Evolutionary conservation across 2,888 invertebrate genomes (phyloP).

Genomic region (Thera obeliscata): DNA sequence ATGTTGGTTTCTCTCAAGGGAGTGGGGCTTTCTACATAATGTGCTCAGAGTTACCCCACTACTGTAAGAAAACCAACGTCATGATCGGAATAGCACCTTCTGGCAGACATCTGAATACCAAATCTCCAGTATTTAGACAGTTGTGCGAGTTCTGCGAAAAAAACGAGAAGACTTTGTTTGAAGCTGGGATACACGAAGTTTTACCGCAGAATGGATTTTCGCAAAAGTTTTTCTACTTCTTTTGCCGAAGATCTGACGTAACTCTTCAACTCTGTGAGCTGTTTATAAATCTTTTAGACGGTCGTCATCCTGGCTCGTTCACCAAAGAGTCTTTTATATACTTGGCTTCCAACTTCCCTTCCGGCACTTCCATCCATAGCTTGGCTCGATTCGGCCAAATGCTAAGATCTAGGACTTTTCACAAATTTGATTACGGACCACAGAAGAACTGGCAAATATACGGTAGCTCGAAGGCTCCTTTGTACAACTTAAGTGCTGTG

Average conservation of each 20-base stretch:
- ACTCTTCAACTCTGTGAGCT: constrained; percentile 51
- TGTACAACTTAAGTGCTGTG: constrained; percentile 58
- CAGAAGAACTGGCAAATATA: constrained; percentile 56
- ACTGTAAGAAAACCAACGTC: constrained; percentile 85
- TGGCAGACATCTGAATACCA: constrained; percentile 70
- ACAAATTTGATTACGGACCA: constrained; percentile 65
- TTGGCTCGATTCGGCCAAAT: constrained; percentile 65
- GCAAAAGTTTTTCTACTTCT: constrained; percentile 54
- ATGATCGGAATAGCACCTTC: constrained; percentile 87
- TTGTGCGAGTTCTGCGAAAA: constrained; percentile 35
- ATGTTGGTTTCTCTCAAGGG: constrained; percentile 91
- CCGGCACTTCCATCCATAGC: constrained; percentile 61
- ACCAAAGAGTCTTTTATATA: constrained; percentile 46
- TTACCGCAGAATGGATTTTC: constrained; percentile 52
- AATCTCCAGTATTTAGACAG: constrained; percentile 50
- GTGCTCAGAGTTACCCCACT: constrained; percentile 86
- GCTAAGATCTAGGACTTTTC: constrained; percentile 46
- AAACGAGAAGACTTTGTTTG: constrained; percentile 44
- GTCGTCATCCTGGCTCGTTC: constrained; percentile 58
- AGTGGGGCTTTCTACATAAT: constrained; percentile 87
- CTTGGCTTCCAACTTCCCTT: constrained; percentile 58
- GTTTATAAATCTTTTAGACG: constrained; percentile 46
- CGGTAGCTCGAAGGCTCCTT: constrained; percentile 55
- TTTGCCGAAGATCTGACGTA: constrained; percentile 53
- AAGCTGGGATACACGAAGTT: constrained; percentile 53